A percentile compares a stretch with the other conserved stretches of the same genome.
These are phyloP conservation scores for Brachionus plicatilis DNA, from an alignment of 1,140 invertebrate genomes.

Conservation along the genomic window DNA sequence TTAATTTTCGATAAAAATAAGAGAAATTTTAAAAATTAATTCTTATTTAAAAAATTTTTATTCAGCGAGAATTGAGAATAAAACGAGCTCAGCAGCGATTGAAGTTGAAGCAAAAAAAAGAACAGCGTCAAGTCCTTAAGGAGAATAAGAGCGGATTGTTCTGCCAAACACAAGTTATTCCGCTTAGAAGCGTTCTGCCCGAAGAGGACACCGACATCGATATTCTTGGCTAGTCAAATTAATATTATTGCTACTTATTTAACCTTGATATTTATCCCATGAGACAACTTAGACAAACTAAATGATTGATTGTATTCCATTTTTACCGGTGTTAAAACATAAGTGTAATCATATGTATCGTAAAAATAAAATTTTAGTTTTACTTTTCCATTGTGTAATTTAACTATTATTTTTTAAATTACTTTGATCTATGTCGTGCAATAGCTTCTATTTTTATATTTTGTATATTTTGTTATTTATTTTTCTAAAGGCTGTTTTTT, in stretches of 20 bases:
- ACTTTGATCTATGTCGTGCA: not conserved
- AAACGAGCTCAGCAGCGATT: slow-evolving; percentile 42
- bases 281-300: not conserved
- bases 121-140: slow-evolving; percentile 46
- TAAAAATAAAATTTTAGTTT: not conserved
- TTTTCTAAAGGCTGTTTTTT: not conserved
- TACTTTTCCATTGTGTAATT: not conserved
- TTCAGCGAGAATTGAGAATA: slow-evolving; percentile 42
- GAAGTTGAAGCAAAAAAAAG: slow-evolving; percentile 44
- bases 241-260: not conserved
- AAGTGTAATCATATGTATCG: not conserved
- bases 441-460: not conserved
- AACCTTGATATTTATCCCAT: not conserved
- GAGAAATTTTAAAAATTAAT: too few relatives aligned
- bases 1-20: too few relatives aligned
- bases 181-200: slow-evolving; percentile 39
- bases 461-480: not conserved
- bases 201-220: slow-evolving; percentile 45
- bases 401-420: not conserved
- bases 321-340: not conserved
- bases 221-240: slow-evolving; percentile 42
- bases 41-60: not conserved
- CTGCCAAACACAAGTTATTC: slow-evolving; percentile 44
- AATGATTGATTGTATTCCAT: not conserved
- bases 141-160: slow-evolving; percentile 47